Conservation (phyloP, 2,797 vertebrate species). For the Sphenopsis melanotis region DNA sequence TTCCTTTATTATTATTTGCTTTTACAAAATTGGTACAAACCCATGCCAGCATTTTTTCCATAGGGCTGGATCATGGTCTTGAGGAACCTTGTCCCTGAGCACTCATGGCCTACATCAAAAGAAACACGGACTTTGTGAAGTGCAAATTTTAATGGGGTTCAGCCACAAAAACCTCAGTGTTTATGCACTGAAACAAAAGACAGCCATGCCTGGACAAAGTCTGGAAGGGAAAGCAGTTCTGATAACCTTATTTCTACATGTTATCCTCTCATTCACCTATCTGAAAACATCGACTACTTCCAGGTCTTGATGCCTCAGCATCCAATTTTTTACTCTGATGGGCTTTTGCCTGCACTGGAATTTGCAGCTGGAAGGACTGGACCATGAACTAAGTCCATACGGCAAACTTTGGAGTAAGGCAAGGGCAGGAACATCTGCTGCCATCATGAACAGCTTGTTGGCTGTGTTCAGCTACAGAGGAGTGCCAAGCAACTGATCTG, state of each 20-base stretch:
- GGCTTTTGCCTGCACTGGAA: constrained; percentile 7
- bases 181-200: not conserved
- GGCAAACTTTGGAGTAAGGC: not conserved
- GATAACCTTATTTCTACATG: not conserved
- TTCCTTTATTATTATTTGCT: not conserved
- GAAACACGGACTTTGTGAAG: not conserved
- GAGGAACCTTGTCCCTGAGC: not conserved
- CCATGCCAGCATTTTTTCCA: not conserved
- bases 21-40: not conserved
- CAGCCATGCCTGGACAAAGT: not conserved
- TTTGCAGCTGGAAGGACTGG: constrained; percentile 2
- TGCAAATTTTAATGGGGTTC: not conserved
- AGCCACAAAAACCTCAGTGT: not conserved
- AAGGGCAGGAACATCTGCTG: constrained; percentile 7
- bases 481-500: constrained; percentile 4
- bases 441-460: constrained; percentile 7
- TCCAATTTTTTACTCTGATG: not conserved
- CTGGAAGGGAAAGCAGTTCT: not conserved
- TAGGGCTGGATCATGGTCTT: not conserved
- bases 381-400: not conserved
- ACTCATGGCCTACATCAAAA: not conserved
- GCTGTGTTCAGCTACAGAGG: not conserved
- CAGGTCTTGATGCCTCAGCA: not conserved
- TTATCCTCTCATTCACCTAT: not conserved
- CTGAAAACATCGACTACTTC: not conserved